Evolutionary conservation across 2,113 vertebrate genomes (phyloP).

Genomic region (Melozone crissalis): DNA sequence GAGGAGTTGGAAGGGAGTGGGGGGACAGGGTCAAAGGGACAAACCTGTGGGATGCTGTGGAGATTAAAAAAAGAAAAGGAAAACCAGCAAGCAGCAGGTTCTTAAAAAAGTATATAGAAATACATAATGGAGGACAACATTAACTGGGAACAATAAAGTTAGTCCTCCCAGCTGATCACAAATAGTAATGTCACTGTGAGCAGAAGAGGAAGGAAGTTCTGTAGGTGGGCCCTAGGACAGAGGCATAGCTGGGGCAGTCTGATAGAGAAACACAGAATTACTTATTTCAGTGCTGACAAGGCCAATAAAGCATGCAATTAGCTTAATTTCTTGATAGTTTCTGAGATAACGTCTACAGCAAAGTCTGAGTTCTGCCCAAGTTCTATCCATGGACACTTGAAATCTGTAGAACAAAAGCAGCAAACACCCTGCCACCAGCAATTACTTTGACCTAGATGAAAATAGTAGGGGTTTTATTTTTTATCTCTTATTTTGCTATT

Average conservation of each 20-base stretch:
- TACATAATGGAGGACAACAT: not conserved
- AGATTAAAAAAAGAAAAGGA: not conserved
- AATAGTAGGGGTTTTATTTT: not conserved
- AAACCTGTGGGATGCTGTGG: not conserved
- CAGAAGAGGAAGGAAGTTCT: not conserved
- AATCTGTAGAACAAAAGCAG: not conserved
- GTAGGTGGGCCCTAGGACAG: not conserved
- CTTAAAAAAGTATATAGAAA: not conserved
- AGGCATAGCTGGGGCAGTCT: not conserved
- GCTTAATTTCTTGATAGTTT: not conserved
- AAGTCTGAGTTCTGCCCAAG: not conserved
- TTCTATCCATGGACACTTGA: not conserved
- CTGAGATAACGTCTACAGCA: not conserved
- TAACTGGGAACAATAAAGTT: not conserved
- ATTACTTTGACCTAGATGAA: not conserved
- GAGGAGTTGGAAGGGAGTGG: not conserved
- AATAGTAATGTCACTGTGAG: not conserved
- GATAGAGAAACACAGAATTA: not conserved
- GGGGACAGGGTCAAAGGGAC: not conserved
- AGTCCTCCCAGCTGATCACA: not conserved
- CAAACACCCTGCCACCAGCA: not conserved
- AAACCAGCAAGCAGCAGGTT: not conserved
- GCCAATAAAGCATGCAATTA: not conserved
- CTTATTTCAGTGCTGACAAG: not conserved
- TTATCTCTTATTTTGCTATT: not conserved